phyloP scores from a whole-genome alignment of 2,113 vertebrate genomes.

The Bothrops jararaca region DNA sequence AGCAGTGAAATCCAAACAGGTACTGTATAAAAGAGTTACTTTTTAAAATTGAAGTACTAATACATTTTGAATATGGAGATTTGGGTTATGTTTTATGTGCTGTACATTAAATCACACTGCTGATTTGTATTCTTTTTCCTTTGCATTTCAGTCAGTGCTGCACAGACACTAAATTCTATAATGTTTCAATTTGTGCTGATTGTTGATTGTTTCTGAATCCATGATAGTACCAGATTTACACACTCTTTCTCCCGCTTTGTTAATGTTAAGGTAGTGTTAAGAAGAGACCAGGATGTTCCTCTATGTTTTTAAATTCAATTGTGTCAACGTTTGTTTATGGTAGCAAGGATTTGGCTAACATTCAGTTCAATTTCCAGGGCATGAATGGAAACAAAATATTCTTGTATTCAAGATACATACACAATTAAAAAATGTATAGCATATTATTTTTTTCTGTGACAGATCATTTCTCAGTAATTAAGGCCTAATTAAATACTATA shows the following conservation, averaged over 20 bases:
- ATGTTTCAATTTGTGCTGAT: background rate
- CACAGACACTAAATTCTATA: background rate
- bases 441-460: background rate
- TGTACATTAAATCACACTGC: background rate
- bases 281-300: background rate
- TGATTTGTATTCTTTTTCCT: background rate
- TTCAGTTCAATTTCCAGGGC: background rate
- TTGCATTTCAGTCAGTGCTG: background rate
- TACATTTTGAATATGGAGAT: background rate
- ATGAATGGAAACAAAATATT: background rate
- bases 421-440: background rate
- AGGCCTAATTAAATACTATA: background rate
- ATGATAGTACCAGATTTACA: background rate
- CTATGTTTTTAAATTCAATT: background rate
- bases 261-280: background rate
- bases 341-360: background rate
- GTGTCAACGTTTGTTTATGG: background rate
- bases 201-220: background rate
- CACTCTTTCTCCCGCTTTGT: background rate
- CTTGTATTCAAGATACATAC: background rate
- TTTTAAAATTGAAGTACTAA: background rate
- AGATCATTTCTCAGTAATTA: background rate
- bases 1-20: conserved; percentile 48
- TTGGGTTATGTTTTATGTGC: background rate
- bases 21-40: conserved; percentile 43